Base-by-base conservation (phyloP, 1,140 invertebrate genomes). In the Polypedilum vanderplanki region DNA sequence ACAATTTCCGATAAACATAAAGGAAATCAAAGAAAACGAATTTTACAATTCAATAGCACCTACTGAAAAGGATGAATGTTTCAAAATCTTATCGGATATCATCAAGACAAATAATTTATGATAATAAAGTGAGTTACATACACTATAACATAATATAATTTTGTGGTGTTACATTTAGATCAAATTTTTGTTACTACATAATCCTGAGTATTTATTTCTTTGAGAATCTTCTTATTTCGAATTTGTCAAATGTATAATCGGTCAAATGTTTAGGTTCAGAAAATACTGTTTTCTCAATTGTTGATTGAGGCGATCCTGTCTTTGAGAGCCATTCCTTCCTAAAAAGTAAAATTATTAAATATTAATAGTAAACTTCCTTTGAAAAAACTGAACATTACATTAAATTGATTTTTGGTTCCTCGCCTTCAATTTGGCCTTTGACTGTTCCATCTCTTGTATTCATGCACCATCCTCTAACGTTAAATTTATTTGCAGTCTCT, bases 381-480 rank as follows among this genome's bases (percentile, higher is more conserved):
- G 24, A 15, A 41, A 73, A 73, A 22, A 70, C 24, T 46, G 41
- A 46, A 7, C 41, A 46, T 84, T 86, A 91, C 90, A 92, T 91
- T 81, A 86, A 80, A 73, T 85, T 82, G 10, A 92, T 77, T 79
- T 87, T 86, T 1, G 79, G 74, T 67, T 83, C 77, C 5, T 84
- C 79, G 40, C 90, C 91, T 82, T 92, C 87, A 12, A 91, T 76
- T 74, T 83, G 80, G 22, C 91, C 91, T 41, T 86, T 78, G 3
- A 93, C 91, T 2, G 90, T 91, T 7, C 84, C 87, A 9, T 79
- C 75, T 1, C 80, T 76, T 0, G 90, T 91, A 78, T 93, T 92
- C 85, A 86, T 89, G 77, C 89, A 90, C 88, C 89, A 92, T 65
- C 91, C 91, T 76, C 81, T 85, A 0, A 92, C 77, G 20, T 84